Base-by-base conservation (phyloP, 2,113 vertebrate species). In the Solea solea region DNA sequence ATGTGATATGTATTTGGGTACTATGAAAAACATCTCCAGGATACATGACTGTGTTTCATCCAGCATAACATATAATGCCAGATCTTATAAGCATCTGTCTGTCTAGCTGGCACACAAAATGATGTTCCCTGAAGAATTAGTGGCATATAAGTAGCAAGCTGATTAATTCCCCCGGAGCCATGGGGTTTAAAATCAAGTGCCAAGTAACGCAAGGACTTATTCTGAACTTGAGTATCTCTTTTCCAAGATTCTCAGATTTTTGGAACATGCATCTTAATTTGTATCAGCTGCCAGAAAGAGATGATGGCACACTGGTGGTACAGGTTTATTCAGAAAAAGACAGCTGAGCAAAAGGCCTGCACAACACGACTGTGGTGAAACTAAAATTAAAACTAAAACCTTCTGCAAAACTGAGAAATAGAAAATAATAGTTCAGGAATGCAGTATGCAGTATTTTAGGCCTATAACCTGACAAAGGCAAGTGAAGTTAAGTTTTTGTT, bases 151-250 rank as follows among this genome's bases (percentile, higher is more conserved):
- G 68, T 74, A 62, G 66, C 85, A 90, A 91, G 86, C 83, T 89
- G 89, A 92, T 93, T 88, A 92, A 60, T 73, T 69, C 67, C 57
- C 64, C 25, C 4, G 12, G 14, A 68, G 49, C 42, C 58, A 69
- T 40, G 4, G 67, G 72, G 68, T 77, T 86, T 70, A 79, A 75
- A 77, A 83, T 58, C 54, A 63, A 64, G 74, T 72, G 69, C 76
- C 86, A 87, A 71, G 69, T 73, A 88, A 88, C 56, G 42, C 73
- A 27, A 51, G 58, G 28, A 65, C 56, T 84, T 90, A 91, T 86
- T 85, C 71, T 87, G 70, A 48, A 16, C 68, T 69, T 54, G 58
- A 6, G 28, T 67, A 62, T 59, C 11, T 48, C n/a, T 64, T 75
- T 71, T 57, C 45, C 45, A 14, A 21, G 10, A 1, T 6, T 1